Evolutionary conservation across 2,113 vertebrate species (phyloP), one percentile per base, ranked within the genome.

Genomic region (Planiliza haematocheilus): DNA sequence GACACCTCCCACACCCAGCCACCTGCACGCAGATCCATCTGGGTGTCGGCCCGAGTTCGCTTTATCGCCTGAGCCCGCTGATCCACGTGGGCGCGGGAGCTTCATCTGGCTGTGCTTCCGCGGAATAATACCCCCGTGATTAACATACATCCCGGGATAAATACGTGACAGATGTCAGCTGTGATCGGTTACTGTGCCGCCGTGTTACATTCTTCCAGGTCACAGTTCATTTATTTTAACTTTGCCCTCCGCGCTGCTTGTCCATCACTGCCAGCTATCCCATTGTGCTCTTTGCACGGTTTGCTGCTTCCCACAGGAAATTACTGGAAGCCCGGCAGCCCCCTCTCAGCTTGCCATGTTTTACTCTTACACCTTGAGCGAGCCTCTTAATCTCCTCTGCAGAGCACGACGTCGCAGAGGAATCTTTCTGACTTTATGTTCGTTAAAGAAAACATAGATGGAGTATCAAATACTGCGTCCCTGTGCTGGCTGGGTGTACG

Each of bases 91-190:
- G 39, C 13, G 74, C 50, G 20, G n/a, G 16, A 21, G 59, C 16
- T 20, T 5, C 70, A 34, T 78, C 34, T 52, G 11, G 46, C 38
- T n/a, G 14, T 20, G 50, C 39, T 68, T 70, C 53, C 5, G 8
- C 4, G 37, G 41, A 74, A 87, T 74, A 84, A 82, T 37, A n/a
- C 48, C 48, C 75, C 48, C 34, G 34, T 30, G 38, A 70, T 82
- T 70, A 79, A 58, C 64, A 79, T 82, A 13, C 66, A 53, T 79
- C 69, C n/a, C 51, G 58, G 38, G 41, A 9, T 55, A 65, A 66
- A 78, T 45, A 69, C 56, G 56, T 51, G 53, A 61, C 63, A 62
- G 71, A 37, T 36, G 64, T 55, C 75, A 24, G 63, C n/a, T 66
- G 67, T 41, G 70, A 79, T 53, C 42, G 63, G 48, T 58, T 46